Conservation (phyloP, 2,113 vertebrate genomes). For the Sylvietta virens region DNA sequence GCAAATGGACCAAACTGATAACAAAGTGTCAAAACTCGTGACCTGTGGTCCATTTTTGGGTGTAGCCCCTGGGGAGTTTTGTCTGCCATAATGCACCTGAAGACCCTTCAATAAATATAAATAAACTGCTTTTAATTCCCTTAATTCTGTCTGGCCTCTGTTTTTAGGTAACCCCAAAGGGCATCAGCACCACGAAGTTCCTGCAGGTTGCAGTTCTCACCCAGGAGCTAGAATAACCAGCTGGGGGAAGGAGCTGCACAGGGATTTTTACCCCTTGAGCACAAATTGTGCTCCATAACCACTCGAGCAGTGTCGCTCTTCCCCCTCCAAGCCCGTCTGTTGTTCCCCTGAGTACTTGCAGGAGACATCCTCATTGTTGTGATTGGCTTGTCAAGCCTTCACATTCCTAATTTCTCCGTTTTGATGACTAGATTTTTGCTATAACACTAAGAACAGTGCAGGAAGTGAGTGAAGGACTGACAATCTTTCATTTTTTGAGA, state of each 20-base stretch:
- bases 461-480: neutral
- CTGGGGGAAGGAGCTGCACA: neutral
- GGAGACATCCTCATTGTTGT: neutral
- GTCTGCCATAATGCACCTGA: neutral
- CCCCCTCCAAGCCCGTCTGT: neutral
- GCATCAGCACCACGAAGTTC: rapidly evolving
- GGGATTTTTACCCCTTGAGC: neutral
- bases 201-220: neutral
- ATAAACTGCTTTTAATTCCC: neutral
- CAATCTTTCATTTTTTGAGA: neutral
- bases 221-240: neutral
- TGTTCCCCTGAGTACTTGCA: neutral
- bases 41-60: rapidly evolving
- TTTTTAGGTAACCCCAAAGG: neutral
- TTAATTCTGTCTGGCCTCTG: neutral
- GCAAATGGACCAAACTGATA: neutral
- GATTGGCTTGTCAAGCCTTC: neutral
- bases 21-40: rapidly evolving
- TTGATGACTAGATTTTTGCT: neutral
- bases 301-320: neutral
- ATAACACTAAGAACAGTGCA: neutral
- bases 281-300: neutral
- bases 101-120: rapidly evolving
- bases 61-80: neutral
- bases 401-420: constrained; percentile 4